These are phyloP conservation scores for Ectobius pallidus DNA, from an alignment of 2,888 invertebrate genomes.

Conservation along the genomic window DNA sequence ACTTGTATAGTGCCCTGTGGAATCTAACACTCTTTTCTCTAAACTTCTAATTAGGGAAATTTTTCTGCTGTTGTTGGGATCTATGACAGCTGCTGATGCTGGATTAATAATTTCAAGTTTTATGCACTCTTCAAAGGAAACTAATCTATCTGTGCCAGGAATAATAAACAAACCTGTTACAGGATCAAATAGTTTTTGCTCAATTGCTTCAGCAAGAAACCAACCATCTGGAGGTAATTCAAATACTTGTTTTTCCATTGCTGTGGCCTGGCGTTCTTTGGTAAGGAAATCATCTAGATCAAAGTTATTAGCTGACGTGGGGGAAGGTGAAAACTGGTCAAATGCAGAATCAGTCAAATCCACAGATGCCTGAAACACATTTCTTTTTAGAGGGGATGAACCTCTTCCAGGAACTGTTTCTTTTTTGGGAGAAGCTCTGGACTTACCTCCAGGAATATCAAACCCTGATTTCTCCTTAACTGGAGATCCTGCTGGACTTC, in stretches of 20 bases:
- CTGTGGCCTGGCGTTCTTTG: conserved; percentile 56
- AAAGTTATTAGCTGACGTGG: not conserved
- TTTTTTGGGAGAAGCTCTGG: conserved; percentile 28
- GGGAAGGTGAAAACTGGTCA: not conserved
- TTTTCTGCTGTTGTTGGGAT: conserved; percentile 73
- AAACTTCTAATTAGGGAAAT: conserved; percentile 73
- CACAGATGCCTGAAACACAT: not conserved
- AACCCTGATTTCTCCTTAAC: conserved; percentile 25
- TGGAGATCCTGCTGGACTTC: conserved; percentile 28
- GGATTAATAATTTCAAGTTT: conserved; percentile 84
- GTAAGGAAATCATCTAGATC: conserved; percentile 53
- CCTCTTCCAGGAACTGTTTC: conserved; percentile 11
- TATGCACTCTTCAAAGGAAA: conserved; percentile 87
- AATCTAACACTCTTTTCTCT: conserved; percentile 78
- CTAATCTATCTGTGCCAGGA: conserved; percentile 82
- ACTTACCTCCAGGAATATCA: conserved; percentile 7
- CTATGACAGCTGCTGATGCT: conserved; percentile 80
- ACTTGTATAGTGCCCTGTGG: conserved; percentile 73
- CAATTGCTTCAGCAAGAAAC: conserved; percentile 82
- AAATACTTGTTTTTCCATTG: conserved; percentile 70
- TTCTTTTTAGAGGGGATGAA: conserved; percentile 31
- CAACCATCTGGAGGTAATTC: conserved; percentile 86
- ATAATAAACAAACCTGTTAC: conserved; percentile 83
- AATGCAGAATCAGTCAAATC: conserved; percentile 27
- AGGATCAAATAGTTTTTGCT: conserved; percentile 82